Evolutionary conservation across 2,113 vertebrate genomes (phyloP).

Genomic region (Phaetusa simplex): DNA sequence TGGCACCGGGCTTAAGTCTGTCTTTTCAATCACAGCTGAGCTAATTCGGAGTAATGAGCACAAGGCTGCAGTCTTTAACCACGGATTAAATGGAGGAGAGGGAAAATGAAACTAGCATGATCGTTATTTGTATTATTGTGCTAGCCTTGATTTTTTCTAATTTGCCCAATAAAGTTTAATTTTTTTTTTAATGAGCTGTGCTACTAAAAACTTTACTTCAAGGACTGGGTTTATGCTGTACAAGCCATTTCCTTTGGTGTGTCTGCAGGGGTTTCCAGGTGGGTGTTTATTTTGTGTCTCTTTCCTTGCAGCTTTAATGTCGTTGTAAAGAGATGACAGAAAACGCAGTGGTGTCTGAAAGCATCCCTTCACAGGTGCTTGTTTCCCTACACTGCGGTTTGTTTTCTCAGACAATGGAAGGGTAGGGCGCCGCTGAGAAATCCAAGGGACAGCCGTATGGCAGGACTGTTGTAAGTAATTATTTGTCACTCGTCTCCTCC

Average conservation of each 20-base stretch:
- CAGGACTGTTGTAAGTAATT: not conserved
- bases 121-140: not conserved
- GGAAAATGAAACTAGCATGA: not conserved
- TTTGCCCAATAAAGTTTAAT: slow-evolving; percentile 37
- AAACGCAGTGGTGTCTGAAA: not conserved
- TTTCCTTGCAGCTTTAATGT: not conserved
- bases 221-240: not conserved
- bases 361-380: not conserved
- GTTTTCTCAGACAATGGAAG: not conserved
- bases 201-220: not conserved
- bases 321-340: not conserved
- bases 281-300: not conserved
- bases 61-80: not conserved
- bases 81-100: not conserved
- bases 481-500: not conserved
- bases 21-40: not conserved
- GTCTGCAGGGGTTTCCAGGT: not conserved
- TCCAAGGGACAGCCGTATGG: not conserved
- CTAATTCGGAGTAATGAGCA: not conserved
- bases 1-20: accelerated
- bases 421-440: not conserved
- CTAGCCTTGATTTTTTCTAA: not conserved
- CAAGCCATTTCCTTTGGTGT: not conserved
- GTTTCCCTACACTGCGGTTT: accelerated
- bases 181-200: not conserved